These are phyloP conservation scores for Heliopora coerulea DNA, from an alignment of 92 coral and sea anemone species.

Conservation along the genomic window DNA sequence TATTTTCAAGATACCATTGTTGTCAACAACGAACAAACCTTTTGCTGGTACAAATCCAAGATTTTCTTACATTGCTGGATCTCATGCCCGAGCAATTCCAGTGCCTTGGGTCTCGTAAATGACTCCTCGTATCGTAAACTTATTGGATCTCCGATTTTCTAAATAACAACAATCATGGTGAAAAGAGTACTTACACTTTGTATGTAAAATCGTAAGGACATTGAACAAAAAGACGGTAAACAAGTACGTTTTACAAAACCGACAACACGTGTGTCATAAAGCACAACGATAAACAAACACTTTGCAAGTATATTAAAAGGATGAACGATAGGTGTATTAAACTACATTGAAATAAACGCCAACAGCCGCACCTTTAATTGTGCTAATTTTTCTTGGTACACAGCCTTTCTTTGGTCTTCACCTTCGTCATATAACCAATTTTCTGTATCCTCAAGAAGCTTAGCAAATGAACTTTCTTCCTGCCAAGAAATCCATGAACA, in stretches of 20 bases:
- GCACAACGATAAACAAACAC: too few species aligned
- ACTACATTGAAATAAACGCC: background rate
- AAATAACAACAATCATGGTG: too few species aligned
- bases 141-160: constrained; percentile 91
- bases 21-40: constrained; percentile 48
- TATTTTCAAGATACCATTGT: too few species aligned
- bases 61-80: constrained; percentile 77
- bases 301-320: too few species aligned
- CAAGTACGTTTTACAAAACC: too few species aligned
- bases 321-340: too few species aligned
- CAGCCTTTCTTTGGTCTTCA: constrained; percentile 75
- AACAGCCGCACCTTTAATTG: constrained; percentile 59
- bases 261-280: too few species aligned
- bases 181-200: too few species aligned
- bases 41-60: constrained; percentile 67
- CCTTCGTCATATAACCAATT: constrained; percentile 97
- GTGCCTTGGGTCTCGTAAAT: constrained; percentile 65
- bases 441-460: constrained; percentile 65
- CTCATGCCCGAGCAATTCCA: constrained; percentile 76
- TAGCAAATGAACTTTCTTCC: constrained; percentile 66
- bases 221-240: too few species aligned
- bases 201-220: too few species aligned
- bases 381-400: constrained; percentile 76
- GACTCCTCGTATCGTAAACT: constrained; percentile 67
- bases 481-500: background rate